phyloP scores from a whole-genome alignment of 2,888 invertebrate genomes.

The Myopa testacea region DNA sequence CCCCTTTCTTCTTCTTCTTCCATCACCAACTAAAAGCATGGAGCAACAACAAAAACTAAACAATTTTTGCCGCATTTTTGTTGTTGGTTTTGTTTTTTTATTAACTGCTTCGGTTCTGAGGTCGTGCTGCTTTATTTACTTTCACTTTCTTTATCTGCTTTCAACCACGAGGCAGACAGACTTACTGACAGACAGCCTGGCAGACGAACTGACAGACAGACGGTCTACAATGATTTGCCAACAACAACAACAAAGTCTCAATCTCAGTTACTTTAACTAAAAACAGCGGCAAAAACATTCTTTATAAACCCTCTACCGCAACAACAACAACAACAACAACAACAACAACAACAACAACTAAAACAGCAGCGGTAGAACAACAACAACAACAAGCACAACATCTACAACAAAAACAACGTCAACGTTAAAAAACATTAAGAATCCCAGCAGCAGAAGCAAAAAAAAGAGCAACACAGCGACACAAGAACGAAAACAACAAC shows the following conservation, averaged over 20 bases:
- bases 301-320: too few relatives aligned
- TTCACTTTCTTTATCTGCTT: not conserved
- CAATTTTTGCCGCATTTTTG: conserved; percentile 27
- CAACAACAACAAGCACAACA: not conserved
- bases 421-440: not conserved
- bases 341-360: conserved; percentile 44
- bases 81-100: not conserved
- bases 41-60: not conserved
- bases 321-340: conserved; percentile 36
- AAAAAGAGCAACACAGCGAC: conserved; percentile 40
- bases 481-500: conserved; percentile 9
- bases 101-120: not conserved
- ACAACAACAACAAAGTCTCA: too few relatives aligned
- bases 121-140: not conserved
- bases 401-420: not conserved
- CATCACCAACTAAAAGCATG: not conserved
- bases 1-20: not conserved
- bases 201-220: not conserved
- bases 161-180: not conserved
- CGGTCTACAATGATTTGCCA: too few relatives aligned
- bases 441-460: conserved; percentile 33
- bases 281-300: too few relatives aligned
- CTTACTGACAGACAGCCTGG: not conserved
- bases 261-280: too few relatives aligned
- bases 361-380: conserved; percentile 14